These are phyloP conservation scores for Eumacrocentrus americanus DNA, from an alignment of 2,888 invertebrate species.

Conservation along the genomic window DNA sequence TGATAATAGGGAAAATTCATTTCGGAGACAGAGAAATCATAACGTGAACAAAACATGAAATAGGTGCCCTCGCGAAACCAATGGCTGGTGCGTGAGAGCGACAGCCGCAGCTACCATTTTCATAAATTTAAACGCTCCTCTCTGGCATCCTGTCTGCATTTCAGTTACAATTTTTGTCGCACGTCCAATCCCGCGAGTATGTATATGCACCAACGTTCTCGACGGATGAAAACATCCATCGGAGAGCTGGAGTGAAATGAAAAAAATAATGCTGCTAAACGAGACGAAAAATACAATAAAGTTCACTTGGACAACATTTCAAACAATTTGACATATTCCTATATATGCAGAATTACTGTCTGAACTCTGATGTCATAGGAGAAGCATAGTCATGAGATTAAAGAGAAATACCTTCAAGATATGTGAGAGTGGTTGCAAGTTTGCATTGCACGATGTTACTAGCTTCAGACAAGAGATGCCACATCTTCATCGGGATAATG, in stretches of 20 bases:
- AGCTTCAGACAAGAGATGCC: constrained; percentile 6
- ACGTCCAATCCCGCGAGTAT: constrained; percentile 18
- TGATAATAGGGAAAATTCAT: constrained; percentile 4
- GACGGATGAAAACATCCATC: constrained; percentile 28
- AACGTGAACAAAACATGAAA: constrained; percentile 16
- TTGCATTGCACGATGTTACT: too few relatives aligned
- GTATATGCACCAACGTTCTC: constrained; percentile 19
- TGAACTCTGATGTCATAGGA: too few relatives aligned
- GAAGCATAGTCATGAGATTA: too few relatives aligned
- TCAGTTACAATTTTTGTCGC: constrained; percentile 33
- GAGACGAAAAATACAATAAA: constrained; percentile 11
- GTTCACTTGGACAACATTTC: background rate
- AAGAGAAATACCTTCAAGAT: too few relatives aligned
- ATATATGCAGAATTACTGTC: too few relatives aligned
- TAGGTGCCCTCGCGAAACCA: constrained; percentile 24
- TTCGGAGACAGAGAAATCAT: constrained; percentile 5
- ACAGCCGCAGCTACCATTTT: constrained; percentile 33
- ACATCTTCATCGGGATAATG: constrained; percentile 56
- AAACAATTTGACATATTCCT: background rate
- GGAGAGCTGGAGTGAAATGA: constrained; percentile 5
- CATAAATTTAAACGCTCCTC: constrained; percentile 37
- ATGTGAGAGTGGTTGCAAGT: too few relatives aligned
- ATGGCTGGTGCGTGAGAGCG: constrained; percentile 26
- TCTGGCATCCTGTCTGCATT: constrained; percentile 21
- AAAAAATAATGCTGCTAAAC: constrained; percentile 10